phyloP scores from a whole-genome alignment of 2,797 vertebrate genomes.

The Pangasius larnaudii region DNA sequence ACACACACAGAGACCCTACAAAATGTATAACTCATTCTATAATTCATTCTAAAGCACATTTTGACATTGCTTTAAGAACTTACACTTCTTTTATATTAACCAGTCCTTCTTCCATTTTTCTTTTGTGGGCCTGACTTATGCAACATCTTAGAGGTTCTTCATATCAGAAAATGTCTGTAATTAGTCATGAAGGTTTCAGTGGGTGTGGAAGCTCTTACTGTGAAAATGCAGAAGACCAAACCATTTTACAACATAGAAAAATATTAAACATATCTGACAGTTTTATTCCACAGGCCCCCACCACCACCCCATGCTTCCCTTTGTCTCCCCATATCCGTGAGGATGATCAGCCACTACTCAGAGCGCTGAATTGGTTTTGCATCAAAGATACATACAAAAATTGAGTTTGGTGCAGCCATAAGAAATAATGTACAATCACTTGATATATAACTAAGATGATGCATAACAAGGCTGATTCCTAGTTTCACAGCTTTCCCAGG shows the following conservation, averaged over 20 bases:
- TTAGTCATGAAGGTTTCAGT: neutral
- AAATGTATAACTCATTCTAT: neutral
- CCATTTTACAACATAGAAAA: neutral
- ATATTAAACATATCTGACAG: neutral
- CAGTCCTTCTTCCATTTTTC: neutral
- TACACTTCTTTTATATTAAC: neutral
- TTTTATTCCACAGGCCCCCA: neutral
- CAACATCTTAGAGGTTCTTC: neutral
- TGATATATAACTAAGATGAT: constrained; percentile 11
- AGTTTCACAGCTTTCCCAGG: constrained; percentile 13
- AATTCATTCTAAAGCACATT: neutral
- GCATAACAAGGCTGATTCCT: constrained; percentile 45
- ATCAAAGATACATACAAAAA: neutral
- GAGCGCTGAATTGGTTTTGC: neutral
- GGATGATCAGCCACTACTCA: neutral
- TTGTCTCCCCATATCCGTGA: neutral
- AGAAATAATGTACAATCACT: neutral
- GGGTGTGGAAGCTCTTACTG: neutral
- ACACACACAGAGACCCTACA: neutral
- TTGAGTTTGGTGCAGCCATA: neutral
- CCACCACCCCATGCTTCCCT: neutral
- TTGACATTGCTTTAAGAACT: neutral
- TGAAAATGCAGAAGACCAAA: neutral
- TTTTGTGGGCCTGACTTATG: neutral
- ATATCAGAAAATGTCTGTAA: neutral